Conservation (phyloP, 1,140 invertebrate species). For the Brachionus asplanchnoidis region DNA sequence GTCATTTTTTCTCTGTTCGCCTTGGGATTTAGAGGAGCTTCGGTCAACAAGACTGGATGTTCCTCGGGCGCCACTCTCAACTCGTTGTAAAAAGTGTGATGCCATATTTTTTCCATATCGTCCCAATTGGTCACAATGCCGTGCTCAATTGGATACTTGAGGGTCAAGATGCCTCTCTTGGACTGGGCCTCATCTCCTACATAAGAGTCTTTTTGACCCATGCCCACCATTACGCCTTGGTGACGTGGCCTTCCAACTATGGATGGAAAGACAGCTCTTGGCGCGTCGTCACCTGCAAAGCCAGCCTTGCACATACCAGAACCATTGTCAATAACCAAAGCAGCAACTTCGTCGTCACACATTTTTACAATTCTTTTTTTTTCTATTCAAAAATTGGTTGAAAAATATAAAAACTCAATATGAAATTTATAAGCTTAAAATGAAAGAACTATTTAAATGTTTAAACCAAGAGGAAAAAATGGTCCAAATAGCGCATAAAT, state of each 20-base stretch:
- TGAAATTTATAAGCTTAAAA: background rate
- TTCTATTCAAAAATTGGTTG: background rate
- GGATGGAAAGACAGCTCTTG: slow-evolving; percentile 75
- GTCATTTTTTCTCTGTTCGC: slow-evolving; percentile 43
- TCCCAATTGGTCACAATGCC: slow-evolving; percentile 90
- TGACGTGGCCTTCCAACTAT: slow-evolving; percentile 74
- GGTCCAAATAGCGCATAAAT: background rate
- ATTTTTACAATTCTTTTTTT: slow-evolving; percentile 60
- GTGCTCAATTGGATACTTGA: slow-evolving; percentile 88
- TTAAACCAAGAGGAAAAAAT: background rate
- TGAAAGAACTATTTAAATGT: background rate
- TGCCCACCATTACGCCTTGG: slow-evolving; percentile 56
- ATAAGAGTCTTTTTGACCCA: slow-evolving; percentile 80
- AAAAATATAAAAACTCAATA: slow-evolving; percentile 19
- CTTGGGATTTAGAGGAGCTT: slow-evolving; percentile 44
- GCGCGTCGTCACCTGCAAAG: slow-evolving; percentile 78
- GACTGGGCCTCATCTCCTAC: slow-evolving; percentile 84
- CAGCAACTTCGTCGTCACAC: slow-evolving; percentile 80
- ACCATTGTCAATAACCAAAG: slow-evolving; percentile 76
- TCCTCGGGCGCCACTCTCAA: slow-evolving; percentile 47
- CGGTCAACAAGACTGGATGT: slow-evolving; percentile 45
- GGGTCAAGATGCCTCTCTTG: slow-evolving; percentile 58
- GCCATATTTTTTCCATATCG: slow-evolving; percentile 65
- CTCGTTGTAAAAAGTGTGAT: slow-evolving; percentile 58
- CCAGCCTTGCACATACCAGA: slow-evolving; percentile 81